Percentiles rank a stretch among this genome's conserved stretches.
Evolutionary conservation across 2,797 vertebrate species (phyloP).

Genomic region (Protonibea diacanthus): DNA sequence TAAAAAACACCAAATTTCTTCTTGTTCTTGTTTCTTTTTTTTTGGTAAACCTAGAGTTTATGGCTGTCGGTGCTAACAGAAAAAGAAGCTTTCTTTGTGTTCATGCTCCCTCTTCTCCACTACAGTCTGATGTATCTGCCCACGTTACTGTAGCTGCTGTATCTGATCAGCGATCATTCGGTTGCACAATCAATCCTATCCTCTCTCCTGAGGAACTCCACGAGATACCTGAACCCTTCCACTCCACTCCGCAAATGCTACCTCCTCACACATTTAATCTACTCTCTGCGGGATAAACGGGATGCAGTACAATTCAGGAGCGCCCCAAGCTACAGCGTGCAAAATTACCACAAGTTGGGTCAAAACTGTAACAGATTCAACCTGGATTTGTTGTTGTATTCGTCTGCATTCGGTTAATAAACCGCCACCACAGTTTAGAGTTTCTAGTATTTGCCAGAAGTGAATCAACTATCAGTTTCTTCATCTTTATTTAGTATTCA

Average conservation of each 20-base stretch:
- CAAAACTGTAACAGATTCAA: background rate
- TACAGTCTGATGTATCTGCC: background rate
- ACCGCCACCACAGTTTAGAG: background rate
- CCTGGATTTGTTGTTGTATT: background rate
- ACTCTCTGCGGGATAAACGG: background rate
- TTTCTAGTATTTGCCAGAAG: conserved; percentile 11
- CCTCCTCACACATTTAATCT: background rate
- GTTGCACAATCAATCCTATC: background rate
- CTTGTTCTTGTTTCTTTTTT: background rate
- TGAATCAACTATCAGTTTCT: background rate
- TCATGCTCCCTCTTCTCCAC: background rate
- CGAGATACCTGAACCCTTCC: background rate
- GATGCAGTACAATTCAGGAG: background rate
- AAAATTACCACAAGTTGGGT: conserved; percentile 18
- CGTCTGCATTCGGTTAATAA: background rate
- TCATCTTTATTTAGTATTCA: conserved; percentile 34
- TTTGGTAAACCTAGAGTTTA: background rate
- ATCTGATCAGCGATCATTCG: background rate
- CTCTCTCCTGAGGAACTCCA: background rate
- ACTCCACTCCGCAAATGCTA: background rate
- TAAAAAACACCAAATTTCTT: background rate
- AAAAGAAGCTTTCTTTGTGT: conserved; percentile 6
- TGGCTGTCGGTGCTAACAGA: background rate
- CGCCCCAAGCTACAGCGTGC: background rate
- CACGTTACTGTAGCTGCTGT: background rate